These are phyloP conservation scores for Camelus bactrianus DNA, from an alignment of 2,113 vertebrate genomes.

Conservation along the genomic window DNA sequence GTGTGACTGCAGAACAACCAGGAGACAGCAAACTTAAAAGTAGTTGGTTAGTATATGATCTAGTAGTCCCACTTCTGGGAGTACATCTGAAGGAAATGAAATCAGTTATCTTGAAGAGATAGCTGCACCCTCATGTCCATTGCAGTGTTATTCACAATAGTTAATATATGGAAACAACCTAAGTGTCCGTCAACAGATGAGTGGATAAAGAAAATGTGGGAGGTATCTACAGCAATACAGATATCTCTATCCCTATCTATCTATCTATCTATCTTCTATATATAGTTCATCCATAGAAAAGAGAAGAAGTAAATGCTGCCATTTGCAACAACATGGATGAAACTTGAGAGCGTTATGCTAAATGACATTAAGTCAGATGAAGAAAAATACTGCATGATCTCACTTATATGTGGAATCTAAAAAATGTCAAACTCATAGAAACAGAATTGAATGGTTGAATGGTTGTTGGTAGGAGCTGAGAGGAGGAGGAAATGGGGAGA, in stretches of 20 bases:
- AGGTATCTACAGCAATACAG: no score
- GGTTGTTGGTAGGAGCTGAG: background rate
- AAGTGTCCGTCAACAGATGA: background rate
- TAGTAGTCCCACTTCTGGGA: background rate
- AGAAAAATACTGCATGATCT: background rate
- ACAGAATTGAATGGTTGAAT: background rate
- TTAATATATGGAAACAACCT: background rate
- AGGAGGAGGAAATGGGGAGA: background rate
- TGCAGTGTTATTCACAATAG: background rate
- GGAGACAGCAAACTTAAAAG: background rate
- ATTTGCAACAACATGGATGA: background rate
- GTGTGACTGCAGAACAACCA: background rate
- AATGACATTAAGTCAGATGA: background rate
- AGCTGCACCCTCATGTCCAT: background rate
- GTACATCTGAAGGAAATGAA: background rate
- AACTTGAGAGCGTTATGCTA: background rate
- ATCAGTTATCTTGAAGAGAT: background rate
- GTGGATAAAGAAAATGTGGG: background rate
- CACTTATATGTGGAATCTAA: background rate
- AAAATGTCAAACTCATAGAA: background rate
- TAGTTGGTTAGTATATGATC: background rate
- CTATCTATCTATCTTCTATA: background rate
- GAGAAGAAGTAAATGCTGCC: background rate
- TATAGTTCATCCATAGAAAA: background rate
- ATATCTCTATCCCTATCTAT: no score